Conservation (phyloP, 2,797 vertebrate genomes). For the Mycteria americana region DNA sequence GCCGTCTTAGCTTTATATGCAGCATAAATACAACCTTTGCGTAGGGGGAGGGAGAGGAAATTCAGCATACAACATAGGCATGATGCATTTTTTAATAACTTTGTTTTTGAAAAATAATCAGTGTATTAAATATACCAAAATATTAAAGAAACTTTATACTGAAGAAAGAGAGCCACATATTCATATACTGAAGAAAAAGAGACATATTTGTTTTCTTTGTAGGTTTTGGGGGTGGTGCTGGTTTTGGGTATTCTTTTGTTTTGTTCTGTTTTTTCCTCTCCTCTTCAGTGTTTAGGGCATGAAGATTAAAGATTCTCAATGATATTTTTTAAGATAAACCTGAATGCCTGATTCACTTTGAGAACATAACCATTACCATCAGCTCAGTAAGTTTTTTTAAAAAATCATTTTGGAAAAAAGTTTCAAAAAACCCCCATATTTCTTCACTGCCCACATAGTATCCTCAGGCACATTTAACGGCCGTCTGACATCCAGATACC, state of each 20-base stretch:
- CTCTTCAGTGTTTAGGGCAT: neutral
- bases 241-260: neutral
- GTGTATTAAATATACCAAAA: neutral
- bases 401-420: neutral
- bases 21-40: neutral
- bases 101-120: neutral
- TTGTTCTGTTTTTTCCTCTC: neutral
- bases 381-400: neutral
- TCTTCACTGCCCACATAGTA: neutral
- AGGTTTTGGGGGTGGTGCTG: neutral
- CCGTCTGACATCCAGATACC: neutral
- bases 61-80: neutral
- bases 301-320: neutral
- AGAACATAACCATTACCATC: neutral
- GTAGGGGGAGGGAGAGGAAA: neutral
- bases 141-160: neutral
- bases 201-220: neutral
- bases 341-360: neutral
- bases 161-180: neutral
- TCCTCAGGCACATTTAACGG: neutral
- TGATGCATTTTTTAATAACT: neutral
- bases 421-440: rapidly evolving
- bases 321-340: neutral
- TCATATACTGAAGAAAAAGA: neutral
- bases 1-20: neutral